These are phyloP conservation scores for Mesorhabditis belari DNA, from an alignment of 2,888 invertebrate genomes.

Conservation along the genomic window DNA sequence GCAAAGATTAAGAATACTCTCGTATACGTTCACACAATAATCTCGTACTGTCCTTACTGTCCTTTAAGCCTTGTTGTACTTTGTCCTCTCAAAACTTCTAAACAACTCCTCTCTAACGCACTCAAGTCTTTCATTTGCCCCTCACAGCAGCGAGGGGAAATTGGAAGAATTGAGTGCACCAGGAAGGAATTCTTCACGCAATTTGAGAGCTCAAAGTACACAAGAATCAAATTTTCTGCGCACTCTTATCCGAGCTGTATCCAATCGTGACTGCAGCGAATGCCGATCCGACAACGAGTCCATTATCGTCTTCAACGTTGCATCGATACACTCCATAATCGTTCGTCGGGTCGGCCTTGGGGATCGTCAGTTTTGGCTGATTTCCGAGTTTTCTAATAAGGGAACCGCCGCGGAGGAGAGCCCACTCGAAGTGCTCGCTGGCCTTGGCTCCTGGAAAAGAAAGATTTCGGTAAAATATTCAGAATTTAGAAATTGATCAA, in stretches of 20 bases:
- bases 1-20: no score
- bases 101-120: no score
- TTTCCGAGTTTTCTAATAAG: conserved; percentile 44
- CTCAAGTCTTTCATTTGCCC: no score
- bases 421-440: conserved; percentile 44
- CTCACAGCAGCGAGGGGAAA: no score
- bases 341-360: conserved; percentile 44
- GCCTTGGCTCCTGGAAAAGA: conserved; percentile 23
- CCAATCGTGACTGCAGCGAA: conserved; percentile 49
- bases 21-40: no score
- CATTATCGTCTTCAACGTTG: conserved; percentile 50
- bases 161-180: no score
- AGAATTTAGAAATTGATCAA: not conserved
- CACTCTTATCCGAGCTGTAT: conserved; percentile 24
- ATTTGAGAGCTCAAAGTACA: conserved; percentile 19
- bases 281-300: conserved; percentile 45
- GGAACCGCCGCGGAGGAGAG: conserved; percentile 48
- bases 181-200: no score
- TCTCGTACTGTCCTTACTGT: no score
- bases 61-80: no score
- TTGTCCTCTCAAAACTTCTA: no score
- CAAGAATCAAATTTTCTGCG: conserved; percentile 8
- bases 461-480: not conserved
- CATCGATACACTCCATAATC: conserved; percentile 52
- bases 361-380: conserved; percentile 39